These are phyloP conservation scores for Eupithecia pulchellata DNA, from an alignment of 2,888 invertebrate species.

Conservation along the genomic window DNA sequence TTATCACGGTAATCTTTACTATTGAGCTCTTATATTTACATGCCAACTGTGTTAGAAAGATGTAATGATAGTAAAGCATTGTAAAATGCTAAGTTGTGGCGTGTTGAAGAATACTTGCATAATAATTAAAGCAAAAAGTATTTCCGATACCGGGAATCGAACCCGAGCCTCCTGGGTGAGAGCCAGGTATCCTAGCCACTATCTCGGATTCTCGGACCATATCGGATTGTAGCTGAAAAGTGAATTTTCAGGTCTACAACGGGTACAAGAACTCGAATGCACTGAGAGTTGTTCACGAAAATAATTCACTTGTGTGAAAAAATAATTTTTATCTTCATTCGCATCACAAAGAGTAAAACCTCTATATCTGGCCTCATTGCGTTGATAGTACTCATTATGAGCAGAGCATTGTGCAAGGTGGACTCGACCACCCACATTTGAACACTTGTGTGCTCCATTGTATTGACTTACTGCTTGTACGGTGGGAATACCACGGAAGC, in stretches of 20 bases:
- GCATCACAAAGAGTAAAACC: conserved; percentile 32
- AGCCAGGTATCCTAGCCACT: conserved; percentile 90
- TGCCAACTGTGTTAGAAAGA: conserved; percentile 57
- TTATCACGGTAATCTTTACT: conserved; percentile 56
- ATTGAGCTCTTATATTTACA: conserved; percentile 56
- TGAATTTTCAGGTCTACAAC: conserved; percentile 5
- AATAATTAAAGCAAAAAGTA: conserved; percentile 35
- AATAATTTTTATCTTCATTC: conserved; percentile 18
- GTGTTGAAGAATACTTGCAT: conserved; percentile 25
- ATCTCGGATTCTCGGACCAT: too few relatives aligned
- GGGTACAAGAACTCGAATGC: background rate
- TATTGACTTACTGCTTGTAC: conserved; percentile 54
- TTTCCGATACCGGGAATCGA: conserved; percentile 87
- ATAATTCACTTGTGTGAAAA: background rate
- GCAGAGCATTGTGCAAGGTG: conserved; percentile 68
- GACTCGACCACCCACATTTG: conserved; percentile 67
- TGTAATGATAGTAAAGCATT: conserved; percentile 52
- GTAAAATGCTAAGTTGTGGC: conserved; percentile 42
- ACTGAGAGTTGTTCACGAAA: background rate
- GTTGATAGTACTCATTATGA: conserved; percentile 55
- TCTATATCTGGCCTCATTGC: conserved; percentile 54
- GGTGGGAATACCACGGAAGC: conserved; percentile 66
- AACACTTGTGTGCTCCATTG: conserved; percentile 56
- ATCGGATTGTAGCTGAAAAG: conserved; percentile 52
- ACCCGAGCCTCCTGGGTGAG: conserved; percentile 88